A percentile compares a stretch with the other conserved stretches of the same genome.
Evolutionary conservation across 2,113 vertebrate genomes (phyloP).

Genomic region (Sitta europaea): DNA sequence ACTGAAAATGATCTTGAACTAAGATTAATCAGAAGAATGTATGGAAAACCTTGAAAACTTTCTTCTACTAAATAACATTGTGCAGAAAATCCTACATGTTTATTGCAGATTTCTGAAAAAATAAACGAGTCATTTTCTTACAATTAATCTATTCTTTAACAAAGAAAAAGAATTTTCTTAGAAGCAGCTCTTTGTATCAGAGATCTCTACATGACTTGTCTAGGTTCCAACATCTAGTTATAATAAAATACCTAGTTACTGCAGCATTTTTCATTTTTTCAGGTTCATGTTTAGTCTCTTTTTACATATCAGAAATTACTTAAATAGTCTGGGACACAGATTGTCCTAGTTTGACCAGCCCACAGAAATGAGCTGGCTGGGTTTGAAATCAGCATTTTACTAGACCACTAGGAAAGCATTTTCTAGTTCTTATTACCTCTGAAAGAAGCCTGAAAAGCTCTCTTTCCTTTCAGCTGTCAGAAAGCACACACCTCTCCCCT

Average conservation of each 20-base stretch:
- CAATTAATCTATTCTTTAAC: neutral
- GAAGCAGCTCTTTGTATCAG: neutral
- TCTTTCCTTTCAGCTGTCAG: too few relatives aligned
- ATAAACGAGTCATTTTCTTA: neutral
- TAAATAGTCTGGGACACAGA: neutral
- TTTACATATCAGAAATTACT: neutral
- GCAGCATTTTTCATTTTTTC: neutral
- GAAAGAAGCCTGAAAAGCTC: too few relatives aligned
- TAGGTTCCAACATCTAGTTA: neutral
- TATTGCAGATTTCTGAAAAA: neutral
- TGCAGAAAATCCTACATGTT: neutral
- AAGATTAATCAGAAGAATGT: slow-evolving; percentile 4
- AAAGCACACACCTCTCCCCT: too few relatives aligned
- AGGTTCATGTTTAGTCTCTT: neutral
- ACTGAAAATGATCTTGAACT: slow-evolving; percentile 12
- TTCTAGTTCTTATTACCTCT: too few relatives aligned
- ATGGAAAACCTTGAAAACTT: neutral
- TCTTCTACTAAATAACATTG: neutral
- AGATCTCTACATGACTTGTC: neutral
- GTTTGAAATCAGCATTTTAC: too few relatives aligned
- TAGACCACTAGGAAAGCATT: too few relatives aligned
- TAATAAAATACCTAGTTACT: neutral
- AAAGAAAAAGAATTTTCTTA: neutral
- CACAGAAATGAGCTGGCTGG: too few relatives aligned
- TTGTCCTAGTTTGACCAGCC: too few relatives aligned